Conservation (phyloP, 2,113 vertebrate genomes). For the Anser cygnoides region DNA sequence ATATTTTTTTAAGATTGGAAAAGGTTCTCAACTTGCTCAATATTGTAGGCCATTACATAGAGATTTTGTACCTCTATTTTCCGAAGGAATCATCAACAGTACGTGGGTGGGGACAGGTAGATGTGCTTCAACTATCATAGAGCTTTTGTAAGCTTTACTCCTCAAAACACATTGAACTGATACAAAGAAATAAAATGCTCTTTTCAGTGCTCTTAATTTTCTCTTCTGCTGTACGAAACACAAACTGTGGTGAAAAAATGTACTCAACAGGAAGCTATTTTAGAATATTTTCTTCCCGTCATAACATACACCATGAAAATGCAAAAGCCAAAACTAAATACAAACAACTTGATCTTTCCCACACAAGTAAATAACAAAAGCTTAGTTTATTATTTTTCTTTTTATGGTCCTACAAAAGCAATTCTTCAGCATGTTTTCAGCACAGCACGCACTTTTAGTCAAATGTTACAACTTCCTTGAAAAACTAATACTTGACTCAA, state of each 20-base stretch:
- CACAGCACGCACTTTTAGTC: neutral
- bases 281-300: neutral
- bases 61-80: neutral
- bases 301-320: neutral
- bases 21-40: neutral
- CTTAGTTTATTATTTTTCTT: neutral
- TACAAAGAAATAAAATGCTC: neutral
- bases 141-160: neutral
- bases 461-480: neutral
- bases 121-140: neutral
- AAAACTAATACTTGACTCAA: neutral
- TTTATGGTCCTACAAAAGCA: neutral
- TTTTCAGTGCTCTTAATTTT: neutral
- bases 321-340: neutral
- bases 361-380: neutral
- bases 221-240: neutral
- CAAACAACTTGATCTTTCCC: accelerated
- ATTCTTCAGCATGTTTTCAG: neutral
- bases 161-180: neutral
- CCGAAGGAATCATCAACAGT: neutral
- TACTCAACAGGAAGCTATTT: neutral
- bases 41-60: neutral
- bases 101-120: neutral
- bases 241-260: neutral
- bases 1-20: neutral